These are phyloP conservation scores for Creontiades dilutus DNA, from an alignment of 2,888 invertebrate species.

Conservation along the genomic window DNA sequence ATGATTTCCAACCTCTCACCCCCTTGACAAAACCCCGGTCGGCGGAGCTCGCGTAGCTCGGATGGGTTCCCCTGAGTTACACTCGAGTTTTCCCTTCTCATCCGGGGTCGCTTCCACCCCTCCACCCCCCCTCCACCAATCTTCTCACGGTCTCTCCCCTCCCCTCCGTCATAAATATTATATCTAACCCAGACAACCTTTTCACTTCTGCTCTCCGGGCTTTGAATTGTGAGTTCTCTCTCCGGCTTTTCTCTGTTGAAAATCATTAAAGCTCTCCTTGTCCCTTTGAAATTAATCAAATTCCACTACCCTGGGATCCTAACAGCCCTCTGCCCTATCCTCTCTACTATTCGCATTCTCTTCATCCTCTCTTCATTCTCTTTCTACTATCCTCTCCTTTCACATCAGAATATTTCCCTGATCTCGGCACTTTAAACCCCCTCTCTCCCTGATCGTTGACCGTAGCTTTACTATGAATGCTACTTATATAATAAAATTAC, in stretches of 20 bases:
- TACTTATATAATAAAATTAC: too few relatives aligned
- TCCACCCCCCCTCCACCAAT: neutral
- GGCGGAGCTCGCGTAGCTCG: too few relatives aligned
- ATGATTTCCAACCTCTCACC: neutral
- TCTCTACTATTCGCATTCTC: too few relatives aligned
- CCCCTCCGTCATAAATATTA: constrained; percentile 18
- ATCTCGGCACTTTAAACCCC: too few relatives aligned
- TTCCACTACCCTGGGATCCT: neutral
- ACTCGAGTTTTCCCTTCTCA: constrained; percentile 9
- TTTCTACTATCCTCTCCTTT: too few relatives aligned
- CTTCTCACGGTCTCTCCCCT: neutral
- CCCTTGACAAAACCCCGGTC: neutral
- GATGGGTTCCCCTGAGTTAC: neutral
- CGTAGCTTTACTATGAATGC: too few relatives aligned
- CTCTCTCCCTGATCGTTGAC: too few relatives aligned
- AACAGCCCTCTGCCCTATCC: too few relatives aligned
- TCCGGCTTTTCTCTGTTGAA: neutral
- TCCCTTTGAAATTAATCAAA: constrained; percentile 21
- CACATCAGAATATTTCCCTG: too few relatives aligned
- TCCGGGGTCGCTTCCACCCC: neutral
- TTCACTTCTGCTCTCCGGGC: constrained; percentile 23
- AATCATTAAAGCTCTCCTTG: constrained; percentile 11
- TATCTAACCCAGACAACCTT: constrained; percentile 42
- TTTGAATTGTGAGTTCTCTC: constrained; percentile 5
- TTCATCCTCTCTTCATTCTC: too few relatives aligned